Evolutionary conservation across 2,888 invertebrate genomes (phyloP).

Genomic region (Lacanobia oleracea): DNA sequence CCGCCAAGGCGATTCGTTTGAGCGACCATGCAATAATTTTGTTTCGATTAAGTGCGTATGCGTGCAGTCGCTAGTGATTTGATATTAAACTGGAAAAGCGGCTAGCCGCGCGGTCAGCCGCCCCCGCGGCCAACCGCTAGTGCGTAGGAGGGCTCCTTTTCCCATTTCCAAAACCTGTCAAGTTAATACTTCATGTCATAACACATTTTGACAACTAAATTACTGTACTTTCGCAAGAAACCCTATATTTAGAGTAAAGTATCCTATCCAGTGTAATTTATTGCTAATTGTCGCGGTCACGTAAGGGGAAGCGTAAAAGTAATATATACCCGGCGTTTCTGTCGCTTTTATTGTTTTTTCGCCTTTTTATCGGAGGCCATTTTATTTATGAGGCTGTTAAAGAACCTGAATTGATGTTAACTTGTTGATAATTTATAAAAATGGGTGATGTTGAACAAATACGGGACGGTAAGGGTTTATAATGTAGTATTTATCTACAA

Average conservation of each 20-base stretch:
- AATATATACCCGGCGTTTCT: conserved; percentile 41
- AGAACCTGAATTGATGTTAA: conserved; percentile 41
- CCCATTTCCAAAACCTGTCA: neutral
- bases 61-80: too few relatives aligned
- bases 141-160: too few relatives aligned
- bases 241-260: conserved; percentile 25
- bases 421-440: conserved; percentile 35
- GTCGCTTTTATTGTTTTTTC: conserved; percentile 50
- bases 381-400: conserved; percentile 36
- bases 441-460: neutral
- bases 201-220: conserved; percentile 26
- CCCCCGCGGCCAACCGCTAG: too few relatives aligned
- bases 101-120: too few relatives aligned
- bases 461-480: neutral
- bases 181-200: conserved; percentile 5
- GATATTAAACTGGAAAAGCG: too few relatives aligned
- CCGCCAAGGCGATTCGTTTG: too few relatives aligned
- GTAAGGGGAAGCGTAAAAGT: conserved; percentile 43
- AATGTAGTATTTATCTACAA: neutral
- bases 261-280: conserved; percentile 35
- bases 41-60: too few relatives aligned
- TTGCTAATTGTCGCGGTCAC: conserved; percentile 51
- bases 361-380: conserved; percentile 37
- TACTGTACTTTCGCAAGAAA: neutral
- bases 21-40: too few relatives aligned